A percentile compares a stretch with the other conserved stretches of the same genome.
phyloP scores from a whole-genome alignment of 1,140 invertebrate genomes.

The Galleria mellonella region DNA sequence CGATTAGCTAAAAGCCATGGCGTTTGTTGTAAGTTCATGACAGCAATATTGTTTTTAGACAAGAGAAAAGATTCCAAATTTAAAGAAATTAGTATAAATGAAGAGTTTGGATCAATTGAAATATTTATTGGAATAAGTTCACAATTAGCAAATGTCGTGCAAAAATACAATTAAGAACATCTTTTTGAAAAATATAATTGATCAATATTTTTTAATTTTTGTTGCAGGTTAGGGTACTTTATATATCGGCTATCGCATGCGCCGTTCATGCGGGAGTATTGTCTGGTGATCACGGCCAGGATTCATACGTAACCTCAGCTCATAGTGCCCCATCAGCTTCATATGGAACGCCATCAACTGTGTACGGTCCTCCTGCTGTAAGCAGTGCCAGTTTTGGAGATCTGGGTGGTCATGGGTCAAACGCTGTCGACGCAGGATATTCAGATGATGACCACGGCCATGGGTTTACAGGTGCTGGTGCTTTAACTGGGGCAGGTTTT shows the following conservation, averaged over 20 bases:
- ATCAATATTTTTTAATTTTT: constrained; percentile 9
- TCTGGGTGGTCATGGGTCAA: not conserved
- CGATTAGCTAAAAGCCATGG: constrained; percentile 72
- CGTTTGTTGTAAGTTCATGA: constrained; percentile 59
- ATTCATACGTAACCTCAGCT: constrained; percentile 49
- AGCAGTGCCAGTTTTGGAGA: constrained; percentile 16
- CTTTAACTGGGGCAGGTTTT: not conserved
- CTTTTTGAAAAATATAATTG: not conserved
- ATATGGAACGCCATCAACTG: constrained; percentile 14
- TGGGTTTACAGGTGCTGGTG: not conserved
- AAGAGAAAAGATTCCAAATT: not conserved
- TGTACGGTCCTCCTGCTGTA: constrained; percentile 39
- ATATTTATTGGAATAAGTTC: too few relatives aligned
- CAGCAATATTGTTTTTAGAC: not conserved
- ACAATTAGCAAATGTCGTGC: too few relatives aligned
- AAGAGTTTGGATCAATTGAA: too few relatives aligned
- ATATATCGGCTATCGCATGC: constrained; percentile 43
- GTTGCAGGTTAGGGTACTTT: constrained; percentile 51
- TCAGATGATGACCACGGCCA: not conserved
- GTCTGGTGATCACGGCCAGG: constrained; percentile 28
- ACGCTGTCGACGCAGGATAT: not conserved
- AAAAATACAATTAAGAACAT: not conserved
- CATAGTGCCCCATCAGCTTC: constrained; percentile 42
- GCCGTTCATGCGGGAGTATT: constrained; percentile 35
- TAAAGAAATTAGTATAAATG: too few relatives aligned